Percentiles rank a stretch among this genome's conserved stretches.
phyloP scores from a whole-genome alignment of 2,888 invertebrate species.

The Ichneumoninae sp. region DNA sequence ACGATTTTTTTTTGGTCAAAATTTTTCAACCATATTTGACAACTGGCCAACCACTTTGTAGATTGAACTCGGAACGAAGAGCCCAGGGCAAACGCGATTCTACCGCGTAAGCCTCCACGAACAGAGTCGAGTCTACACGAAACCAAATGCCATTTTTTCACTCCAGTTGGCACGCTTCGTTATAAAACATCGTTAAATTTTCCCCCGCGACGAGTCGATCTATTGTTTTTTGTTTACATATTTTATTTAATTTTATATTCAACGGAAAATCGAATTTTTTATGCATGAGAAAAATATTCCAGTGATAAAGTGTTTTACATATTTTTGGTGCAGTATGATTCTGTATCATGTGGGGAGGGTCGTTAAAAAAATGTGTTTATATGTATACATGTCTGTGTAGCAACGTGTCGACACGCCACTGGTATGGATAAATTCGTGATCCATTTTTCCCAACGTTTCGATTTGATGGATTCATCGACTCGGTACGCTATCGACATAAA shows the following conservation, averaged over 20 bases:
- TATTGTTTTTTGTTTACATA: background rate
- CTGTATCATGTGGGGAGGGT: background rate
- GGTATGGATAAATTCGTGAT: background rate
- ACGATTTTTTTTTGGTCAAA: background rate
- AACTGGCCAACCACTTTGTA: background rate
- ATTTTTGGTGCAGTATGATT: background rate
- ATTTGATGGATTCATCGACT: slow-evolving; percentile 1
- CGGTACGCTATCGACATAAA: background rate
- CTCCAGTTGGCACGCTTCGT: background rate
- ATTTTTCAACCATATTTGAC: background rate
- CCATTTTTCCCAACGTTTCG: background rate
- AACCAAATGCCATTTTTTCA: background rate
- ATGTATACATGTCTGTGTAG: background rate
- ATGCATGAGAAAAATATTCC: background rate
- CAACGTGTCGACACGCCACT: background rate
- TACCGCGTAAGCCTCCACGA: too few species aligned
- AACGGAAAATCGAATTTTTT: background rate
- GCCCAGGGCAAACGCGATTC: too few species aligned
- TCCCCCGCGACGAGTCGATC: too few species aligned
- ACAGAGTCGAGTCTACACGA: background rate
- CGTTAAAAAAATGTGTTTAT: background rate
- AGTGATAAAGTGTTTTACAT: background rate
- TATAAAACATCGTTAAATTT: background rate
- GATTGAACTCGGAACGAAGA: too few species aligned
- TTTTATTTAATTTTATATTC: background rate